phyloP scores from a whole-genome alignment of 2,113 vertebrate species.

The Suncus etruscus region DNA sequence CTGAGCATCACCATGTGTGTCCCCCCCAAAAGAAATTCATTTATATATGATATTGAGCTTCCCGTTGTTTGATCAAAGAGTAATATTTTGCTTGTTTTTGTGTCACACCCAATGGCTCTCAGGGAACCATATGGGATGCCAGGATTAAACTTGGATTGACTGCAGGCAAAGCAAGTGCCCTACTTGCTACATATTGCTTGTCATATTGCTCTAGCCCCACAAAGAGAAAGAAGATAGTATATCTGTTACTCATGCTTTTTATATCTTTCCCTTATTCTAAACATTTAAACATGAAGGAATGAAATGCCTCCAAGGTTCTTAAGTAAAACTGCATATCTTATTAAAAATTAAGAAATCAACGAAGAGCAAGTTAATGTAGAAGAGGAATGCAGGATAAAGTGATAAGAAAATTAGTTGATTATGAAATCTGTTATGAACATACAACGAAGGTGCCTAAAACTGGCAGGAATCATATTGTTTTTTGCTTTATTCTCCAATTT shows the following conservation, averaged over 20 bases:
- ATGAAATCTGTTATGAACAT: too few species aligned
- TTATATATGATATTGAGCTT: background rate
- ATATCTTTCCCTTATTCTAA: conserved; percentile 28
- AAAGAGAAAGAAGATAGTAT: background rate
- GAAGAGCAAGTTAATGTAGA: conserved; percentile 39
- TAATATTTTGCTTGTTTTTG: too few species aligned
- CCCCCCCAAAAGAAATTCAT: background rate
- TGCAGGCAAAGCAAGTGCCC: too few species aligned
- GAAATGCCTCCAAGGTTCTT: background rate
- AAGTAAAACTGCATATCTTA: background rate
- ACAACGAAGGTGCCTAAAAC: background rate
- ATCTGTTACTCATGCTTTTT: too few species aligned
- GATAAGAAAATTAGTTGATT: background rate
- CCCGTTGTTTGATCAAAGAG: background rate
- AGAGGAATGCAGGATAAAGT: background rate
- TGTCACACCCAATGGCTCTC: too few species aligned
- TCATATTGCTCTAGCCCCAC: too few species aligned
- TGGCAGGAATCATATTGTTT: too few species aligned
- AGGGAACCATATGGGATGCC: too few species aligned
- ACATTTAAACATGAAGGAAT: background rate
- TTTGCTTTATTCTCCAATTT: background rate
- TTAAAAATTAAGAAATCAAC: conserved; percentile 27
- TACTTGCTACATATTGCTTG: too few species aligned
- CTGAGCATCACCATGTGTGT: too few species aligned
- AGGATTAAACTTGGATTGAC: too few species aligned